Evolutionary conservation across 1,140 invertebrate genomes (phyloP).

Genomic region (Spodoptera litura): DNA sequence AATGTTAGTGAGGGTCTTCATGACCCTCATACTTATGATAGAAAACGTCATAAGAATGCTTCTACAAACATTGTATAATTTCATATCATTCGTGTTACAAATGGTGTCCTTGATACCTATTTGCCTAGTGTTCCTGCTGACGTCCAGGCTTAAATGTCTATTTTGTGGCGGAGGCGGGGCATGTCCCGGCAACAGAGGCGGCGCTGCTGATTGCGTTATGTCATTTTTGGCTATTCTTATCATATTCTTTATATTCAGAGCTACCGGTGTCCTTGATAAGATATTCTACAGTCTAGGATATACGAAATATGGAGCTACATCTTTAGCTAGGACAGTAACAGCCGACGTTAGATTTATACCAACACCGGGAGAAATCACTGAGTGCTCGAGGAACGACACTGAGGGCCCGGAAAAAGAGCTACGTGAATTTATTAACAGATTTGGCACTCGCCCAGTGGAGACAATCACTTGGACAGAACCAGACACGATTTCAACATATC

Average conservation of each 20-base stretch:
- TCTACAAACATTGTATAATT: slow-evolving; percentile 76
- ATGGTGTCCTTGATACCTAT: slow-evolving; percentile 76
- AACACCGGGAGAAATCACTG: slow-evolving; percentile 68
- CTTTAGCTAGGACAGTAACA: not conserved
- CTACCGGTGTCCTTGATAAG: slow-evolving; percentile 74
- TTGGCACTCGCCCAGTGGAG: too few species aligned
- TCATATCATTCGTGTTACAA: slow-evolving; percentile 77
- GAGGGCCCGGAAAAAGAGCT: slow-evolving; percentile 34
- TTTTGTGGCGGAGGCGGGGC: slow-evolving; percentile 73
- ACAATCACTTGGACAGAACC: not conserved
- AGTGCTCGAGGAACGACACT: slow-evolving; percentile 70
- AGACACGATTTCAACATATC: not conserved
- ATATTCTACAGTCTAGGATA: slow-evolving; percentile 74
- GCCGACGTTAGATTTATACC: slow-evolving; percentile 56
- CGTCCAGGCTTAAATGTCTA: slow-evolving; percentile 72
- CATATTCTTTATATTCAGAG: slow-evolving; percentile 74
- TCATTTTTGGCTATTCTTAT: slow-evolving; percentile 68
- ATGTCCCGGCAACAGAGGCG: slow-evolving; percentile 67
- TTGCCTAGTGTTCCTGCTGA: slow-evolving; percentile 72
- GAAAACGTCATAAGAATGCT: slow-evolving; percentile 77
- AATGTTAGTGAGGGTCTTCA: slow-evolving; percentile 75
- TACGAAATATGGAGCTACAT: slow-evolving; percentile 53
- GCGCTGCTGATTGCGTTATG: slow-evolving; percentile 71
- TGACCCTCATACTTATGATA: slow-evolving; percentile 77
- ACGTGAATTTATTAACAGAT: too few species aligned